Percentiles rank a stretch among this genome's conserved stretches.
Conservation (phyloP, 2,888 invertebrate species). For the Alloplasta piceator region DNA sequence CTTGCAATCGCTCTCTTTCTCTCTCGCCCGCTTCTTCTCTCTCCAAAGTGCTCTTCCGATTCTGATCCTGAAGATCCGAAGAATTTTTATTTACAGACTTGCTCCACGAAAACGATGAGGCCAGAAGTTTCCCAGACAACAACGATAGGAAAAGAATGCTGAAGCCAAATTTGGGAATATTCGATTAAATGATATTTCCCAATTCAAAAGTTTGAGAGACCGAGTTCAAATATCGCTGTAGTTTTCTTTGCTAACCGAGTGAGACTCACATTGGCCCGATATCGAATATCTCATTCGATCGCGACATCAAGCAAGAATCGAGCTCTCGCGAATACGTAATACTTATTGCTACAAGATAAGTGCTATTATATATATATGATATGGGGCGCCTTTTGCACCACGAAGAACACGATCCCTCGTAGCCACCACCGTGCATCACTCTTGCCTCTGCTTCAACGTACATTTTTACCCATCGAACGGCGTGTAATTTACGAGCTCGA, state of each 20-base stretch:
- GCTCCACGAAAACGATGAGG: no score
- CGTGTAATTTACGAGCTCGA: conserved; percentile 66
- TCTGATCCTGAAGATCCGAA: conserved; percentile 11
- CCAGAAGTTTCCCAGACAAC: no score
- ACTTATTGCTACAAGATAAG: conserved; percentile 66
- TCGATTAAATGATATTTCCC: background rate
- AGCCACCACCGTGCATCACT: conserved; percentile 65
- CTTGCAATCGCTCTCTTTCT: conserved; percentile 42
- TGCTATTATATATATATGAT: conserved; percentile 51
- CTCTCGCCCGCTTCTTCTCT: no score
- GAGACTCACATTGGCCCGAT: conserved; percentile 28
- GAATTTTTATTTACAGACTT: conserved; percentile 14
- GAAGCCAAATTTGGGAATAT: no score
- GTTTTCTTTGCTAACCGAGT: conserved; percentile 12
- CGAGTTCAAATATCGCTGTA: background rate
- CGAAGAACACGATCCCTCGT: conserved; percentile 64
- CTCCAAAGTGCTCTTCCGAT: conserved; percentile 7
- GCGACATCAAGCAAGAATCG: conserved; percentile 58
- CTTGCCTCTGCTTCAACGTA: conserved; percentile 50
- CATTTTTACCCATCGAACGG: conserved; percentile 50
- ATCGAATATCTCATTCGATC: conserved; percentile 54
- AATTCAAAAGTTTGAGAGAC: background rate
- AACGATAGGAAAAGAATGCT: no score
- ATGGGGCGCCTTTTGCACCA: conserved; percentile 59
- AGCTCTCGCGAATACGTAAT: conserved; percentile 61